Conservation (phyloP, 2,888 invertebrate species). For the Drosophila paramelanica region DNA sequence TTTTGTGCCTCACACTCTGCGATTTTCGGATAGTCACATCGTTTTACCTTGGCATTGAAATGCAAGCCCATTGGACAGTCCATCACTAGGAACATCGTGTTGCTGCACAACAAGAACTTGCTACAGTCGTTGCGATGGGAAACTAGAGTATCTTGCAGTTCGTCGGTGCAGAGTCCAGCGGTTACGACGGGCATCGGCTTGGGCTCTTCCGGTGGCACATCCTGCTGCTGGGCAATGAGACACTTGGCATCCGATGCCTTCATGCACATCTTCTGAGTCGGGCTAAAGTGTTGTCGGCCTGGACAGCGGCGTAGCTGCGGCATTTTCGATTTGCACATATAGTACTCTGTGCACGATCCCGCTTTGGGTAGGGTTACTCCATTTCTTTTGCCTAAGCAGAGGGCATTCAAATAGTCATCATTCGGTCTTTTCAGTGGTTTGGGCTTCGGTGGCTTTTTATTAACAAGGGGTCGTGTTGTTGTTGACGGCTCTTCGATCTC, state of each 20-base stretch:
- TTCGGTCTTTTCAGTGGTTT: constrained; percentile 2
- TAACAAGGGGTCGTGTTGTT: not conserved
- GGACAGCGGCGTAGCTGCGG: constrained; percentile 54
- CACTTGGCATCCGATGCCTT: constrained; percentile 54
- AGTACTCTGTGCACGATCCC: constrained; percentile 68
- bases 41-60: constrained; percentile 56
- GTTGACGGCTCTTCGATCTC: constrained; percentile 17
- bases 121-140: constrained; percentile 65
- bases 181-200: constrained; percentile 36
- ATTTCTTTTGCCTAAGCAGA: constrained; percentile 52
- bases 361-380: constrained; percentile 55
- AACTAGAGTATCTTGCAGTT: constrained; percentile 55
- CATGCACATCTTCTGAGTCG: constrained; percentile 52
- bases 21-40: constrained; percentile 74
- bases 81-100: constrained; percentile 62
- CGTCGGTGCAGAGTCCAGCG: constrained; percentile 53
- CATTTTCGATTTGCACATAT: constrained; percentile 57
- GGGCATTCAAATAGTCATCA: not conserved
- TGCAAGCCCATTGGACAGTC: constrained; percentile 73
- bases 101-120: constrained; percentile 70
- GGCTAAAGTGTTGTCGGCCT: constrained; percentile 59
- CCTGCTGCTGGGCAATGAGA: not conserved
- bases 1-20: constrained; percentile 57
- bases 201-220: constrained; percentile 3
- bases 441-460: constrained; percentile 5